Evolutionary conservation across 2,888 invertebrate genomes (phyloP).

Genomic region (Orthosia gracilis): DNA sequence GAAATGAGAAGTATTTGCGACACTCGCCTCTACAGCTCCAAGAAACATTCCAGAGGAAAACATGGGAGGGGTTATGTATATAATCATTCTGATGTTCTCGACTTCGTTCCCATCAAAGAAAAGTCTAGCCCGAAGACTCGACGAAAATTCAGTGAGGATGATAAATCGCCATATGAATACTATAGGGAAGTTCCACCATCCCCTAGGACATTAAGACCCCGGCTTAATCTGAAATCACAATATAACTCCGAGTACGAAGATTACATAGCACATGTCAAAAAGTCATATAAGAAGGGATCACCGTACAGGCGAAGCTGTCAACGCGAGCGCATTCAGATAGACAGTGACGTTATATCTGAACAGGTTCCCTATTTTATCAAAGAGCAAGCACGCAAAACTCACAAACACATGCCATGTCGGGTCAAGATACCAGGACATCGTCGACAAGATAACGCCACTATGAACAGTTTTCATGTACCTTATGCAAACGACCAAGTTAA

Average conservation of each 20-base stretch:
- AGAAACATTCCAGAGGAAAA: conserved; percentile 70
- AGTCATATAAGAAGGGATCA: conserved; percentile 49
- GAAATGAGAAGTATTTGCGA: conserved; percentile 84
- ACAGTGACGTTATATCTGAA: conserved; percentile 66
- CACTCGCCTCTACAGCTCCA: conserved; percentile 79
- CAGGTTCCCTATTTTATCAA: conserved; percentile 37
- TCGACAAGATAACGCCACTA: conserved; percentile 68
- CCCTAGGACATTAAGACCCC: conserved; percentile 82
- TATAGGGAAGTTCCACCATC: conserved; percentile 86
- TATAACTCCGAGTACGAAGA: conserved; percentile 77
- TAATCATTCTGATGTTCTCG: conserved; percentile 82
- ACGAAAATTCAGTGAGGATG: conserved; percentile 78
- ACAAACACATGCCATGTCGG: conserved; percentile 40
- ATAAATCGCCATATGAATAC: conserved; percentile 70
- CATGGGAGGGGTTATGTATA: conserved; percentile 70
- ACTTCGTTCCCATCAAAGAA: conserved; percentile 86
- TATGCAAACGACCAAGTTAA: conserved; percentile 68
- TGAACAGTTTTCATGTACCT: conserved; percentile 70
- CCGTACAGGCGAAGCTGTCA: conserved; percentile 59
- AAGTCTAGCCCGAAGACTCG: conserved; percentile 84
- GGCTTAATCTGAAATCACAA: conserved; percentile 82
- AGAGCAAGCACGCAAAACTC: conserved; percentile 33
- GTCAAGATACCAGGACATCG: conserved; percentile 57
- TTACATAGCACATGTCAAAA: conserved; percentile 58
- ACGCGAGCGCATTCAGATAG: conserved; percentile 58